Percentiles rank a stretch among this genome's conserved stretches.
phyloP scores from a whole-genome alignment of 2,797 vertebrate species.

The Heteromormyrus szaboi region DNA sequence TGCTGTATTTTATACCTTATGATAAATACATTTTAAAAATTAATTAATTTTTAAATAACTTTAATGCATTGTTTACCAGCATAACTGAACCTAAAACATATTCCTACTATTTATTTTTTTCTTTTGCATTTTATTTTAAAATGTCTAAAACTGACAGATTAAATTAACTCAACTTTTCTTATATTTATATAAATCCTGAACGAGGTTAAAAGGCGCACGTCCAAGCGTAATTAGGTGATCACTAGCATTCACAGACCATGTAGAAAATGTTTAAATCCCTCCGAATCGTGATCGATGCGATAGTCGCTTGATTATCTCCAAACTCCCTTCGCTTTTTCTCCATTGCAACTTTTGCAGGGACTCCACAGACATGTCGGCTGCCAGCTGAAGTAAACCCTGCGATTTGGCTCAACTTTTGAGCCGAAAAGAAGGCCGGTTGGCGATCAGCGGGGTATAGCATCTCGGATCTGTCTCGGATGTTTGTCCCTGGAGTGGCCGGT shows the following conservation, averaged over 20 bases:
- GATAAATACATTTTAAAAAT: background rate
- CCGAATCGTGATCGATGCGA: conserved; percentile 63
- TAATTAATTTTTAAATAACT: background rate
- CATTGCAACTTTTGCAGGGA: conserved; percentile 88
- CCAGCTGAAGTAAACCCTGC: conserved; percentile 71
- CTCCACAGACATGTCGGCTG: conserved; percentile 83
- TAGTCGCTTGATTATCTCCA: conserved; percentile 75
- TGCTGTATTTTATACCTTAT: background rate
- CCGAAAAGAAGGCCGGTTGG: conserved; percentile 31
- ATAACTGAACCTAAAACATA: background rate
- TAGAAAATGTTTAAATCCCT: background rate
- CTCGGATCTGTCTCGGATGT: conserved; percentile 20
- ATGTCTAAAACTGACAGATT: background rate
- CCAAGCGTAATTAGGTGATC: background rate
- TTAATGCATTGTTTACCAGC: background rate
- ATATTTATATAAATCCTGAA: background rate
- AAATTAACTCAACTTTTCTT: background rate
- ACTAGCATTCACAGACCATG: background rate
- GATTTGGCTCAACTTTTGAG: conserved; percentile 58
- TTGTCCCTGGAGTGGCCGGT: conserved; percentile 34
- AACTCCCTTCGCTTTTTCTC: conserved; percentile 69
- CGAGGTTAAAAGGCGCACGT: background rate
- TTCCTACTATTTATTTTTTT: background rate
- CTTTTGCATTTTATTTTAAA: background rate
- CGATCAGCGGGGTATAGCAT: conserved; percentile 34